These are phyloP conservation scores for Gasterosteus nipponicus DNA, from an alignment of 2,113 vertebrate species.

Conservation along the genomic window DNA sequence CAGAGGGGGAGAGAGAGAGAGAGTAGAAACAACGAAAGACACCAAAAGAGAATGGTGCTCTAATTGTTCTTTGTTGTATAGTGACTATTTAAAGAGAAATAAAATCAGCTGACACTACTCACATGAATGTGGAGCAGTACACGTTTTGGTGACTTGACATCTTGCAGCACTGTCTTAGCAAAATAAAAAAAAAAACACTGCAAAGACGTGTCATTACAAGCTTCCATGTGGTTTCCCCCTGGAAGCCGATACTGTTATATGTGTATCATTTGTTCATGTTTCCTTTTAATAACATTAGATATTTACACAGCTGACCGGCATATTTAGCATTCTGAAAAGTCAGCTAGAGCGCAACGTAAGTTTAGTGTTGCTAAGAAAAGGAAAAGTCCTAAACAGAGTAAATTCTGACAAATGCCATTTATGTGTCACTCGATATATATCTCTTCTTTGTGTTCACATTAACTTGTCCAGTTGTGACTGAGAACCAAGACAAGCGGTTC, in stretches of 20 bases:
- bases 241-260: neutral
- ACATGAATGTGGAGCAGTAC: neutral
- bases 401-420: neutral
- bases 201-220: neutral
- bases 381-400: neutral
- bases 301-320: neutral
- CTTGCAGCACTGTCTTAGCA: neutral
- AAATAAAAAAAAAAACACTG: neutral
- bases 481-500: too few relatives aligned
- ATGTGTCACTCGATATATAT: too few relatives aligned
- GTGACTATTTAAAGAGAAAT: neutral
- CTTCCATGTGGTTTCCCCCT: neutral
- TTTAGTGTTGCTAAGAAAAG: neutral
- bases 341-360: neutral
- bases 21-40: neutral
- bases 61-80: neutral
- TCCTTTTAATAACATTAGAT: neutral
- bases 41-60: neutral
- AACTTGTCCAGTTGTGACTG: too few relatives aligned
- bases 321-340: neutral
- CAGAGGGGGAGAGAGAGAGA: slow-evolving; percentile 25
- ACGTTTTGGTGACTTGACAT: neutral
- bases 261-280: neutral
- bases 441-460: too few relatives aligned
- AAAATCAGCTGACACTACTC: neutral